These are phyloP conservation scores for Hylomyscus alleni DNA, from an alignment of 2,797 vertebrate species.

Conservation along the genomic window DNA sequence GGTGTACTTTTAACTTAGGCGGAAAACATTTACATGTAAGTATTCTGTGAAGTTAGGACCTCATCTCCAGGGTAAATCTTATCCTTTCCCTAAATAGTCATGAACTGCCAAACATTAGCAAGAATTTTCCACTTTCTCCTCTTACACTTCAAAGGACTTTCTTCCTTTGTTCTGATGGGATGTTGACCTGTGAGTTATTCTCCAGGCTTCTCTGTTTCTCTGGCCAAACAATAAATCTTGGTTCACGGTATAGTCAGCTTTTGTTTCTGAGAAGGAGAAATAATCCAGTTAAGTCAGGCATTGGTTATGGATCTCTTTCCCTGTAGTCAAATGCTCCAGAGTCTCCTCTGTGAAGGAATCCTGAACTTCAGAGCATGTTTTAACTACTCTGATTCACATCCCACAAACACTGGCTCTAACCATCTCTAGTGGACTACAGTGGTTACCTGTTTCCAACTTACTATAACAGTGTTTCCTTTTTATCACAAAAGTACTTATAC, in stretches of 20 bases:
- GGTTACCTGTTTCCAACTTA: neutral
- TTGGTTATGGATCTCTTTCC: neutral
- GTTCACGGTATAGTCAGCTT: neutral
- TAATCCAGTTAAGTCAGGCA: neutral
- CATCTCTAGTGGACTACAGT: neutral
- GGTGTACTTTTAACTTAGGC: neutral
- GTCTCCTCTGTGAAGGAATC: too few relatives aligned
- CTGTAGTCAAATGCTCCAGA: neutral
- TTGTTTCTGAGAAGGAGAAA: neutral
- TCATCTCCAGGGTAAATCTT: neutral
- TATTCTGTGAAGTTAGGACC: neutral
- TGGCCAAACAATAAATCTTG: neutral
- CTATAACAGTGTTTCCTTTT: neutral
- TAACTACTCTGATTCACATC: too few relatives aligned
- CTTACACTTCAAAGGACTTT: neutral
- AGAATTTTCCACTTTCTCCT: neutral
- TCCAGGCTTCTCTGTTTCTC: neutral
- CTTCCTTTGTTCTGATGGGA: slow-evolving; percentile 4
- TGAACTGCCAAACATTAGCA: neutral
- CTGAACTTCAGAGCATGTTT: rapidly evolving
- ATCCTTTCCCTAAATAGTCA: neutral
- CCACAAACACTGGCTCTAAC: rapidly evolving
- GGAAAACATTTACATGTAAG: neutral
- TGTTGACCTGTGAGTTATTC: neutral
- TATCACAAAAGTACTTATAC: neutral